Conservation (phyloP, 2,113 vertebrate species). For the Bothrops jararaca region DNA sequence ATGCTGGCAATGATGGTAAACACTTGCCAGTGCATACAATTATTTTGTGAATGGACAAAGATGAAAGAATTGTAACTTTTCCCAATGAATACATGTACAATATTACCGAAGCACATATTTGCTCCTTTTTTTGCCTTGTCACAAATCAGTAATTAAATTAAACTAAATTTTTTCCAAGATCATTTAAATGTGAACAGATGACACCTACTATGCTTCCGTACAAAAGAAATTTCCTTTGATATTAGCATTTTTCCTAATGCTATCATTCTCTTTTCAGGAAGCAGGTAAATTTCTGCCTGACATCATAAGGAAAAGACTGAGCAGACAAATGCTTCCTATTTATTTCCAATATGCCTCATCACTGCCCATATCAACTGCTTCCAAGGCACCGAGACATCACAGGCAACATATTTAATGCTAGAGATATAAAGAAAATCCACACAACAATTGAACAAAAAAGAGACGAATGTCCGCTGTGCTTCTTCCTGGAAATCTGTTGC, state of each 20-base stretch:
- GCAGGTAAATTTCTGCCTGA: background rate
- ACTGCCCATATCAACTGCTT: background rate
- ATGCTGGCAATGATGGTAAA: background rate
- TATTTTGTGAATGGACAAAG: background rate
- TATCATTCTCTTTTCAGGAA: slow-evolving; percentile 15
- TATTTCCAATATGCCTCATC: background rate
- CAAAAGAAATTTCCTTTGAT: slow-evolving; percentile 4
- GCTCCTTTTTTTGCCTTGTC: slow-evolving; percentile 4
- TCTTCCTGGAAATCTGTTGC: slow-evolving; percentile 24
- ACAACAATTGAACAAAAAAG: background rate
- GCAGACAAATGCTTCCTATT: slow-evolving; percentile 1
- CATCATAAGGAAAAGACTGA: background rate
- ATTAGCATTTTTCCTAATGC: background rate
- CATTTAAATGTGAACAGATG: slow-evolving; percentile 17
- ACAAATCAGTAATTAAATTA: background rate
- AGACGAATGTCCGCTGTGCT: background rate
- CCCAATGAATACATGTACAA: background rate
- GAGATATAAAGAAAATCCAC: background rate
- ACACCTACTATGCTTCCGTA: background rate
- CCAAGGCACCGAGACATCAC: background rate
- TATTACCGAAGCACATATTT: background rate
- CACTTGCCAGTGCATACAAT: background rate
- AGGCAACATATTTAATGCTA: slow-evolving; percentile 21
- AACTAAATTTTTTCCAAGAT: background rate
- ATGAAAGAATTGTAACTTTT: background rate